Evolutionary conservation across 2,113 vertebrate genomes (phyloP), one percentile per base, ranked within the genome.

Genomic region (Nesospiza acunhae): DNA sequence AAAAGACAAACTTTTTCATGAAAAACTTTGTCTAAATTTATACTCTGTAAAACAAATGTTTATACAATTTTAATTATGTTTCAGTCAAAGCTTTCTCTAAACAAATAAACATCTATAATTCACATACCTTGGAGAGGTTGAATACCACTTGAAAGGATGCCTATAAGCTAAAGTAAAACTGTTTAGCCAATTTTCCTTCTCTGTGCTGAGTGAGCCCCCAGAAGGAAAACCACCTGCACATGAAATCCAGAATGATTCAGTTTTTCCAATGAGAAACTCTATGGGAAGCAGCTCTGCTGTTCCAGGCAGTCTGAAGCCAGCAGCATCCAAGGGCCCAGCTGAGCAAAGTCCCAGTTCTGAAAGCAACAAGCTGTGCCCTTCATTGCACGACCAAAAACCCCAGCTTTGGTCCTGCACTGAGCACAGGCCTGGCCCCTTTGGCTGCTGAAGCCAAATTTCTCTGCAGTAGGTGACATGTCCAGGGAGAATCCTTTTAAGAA

Each of bases 41-140:
- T 9, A 66, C 31, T 69, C 37, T 42, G 5, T 70, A 88, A 59
- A 27, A 63, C 14, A 90, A 92, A 86, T 56, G 41, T 90, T 91
- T 56, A 53, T 42, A 73, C 0, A 1, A 50, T 69, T 72, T 87
- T 66, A 84, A 93, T 92, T 88, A 37, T n/a, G 39, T 44, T 55
- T 81, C 59, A 84, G 68, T 47, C 55, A 52, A 35, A 15, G 21
- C 35, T 93, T 93, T 78, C 72, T 80, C 63, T 90, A 92, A 87
- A 80, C 76, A 94, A 95, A 90, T 28, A 88, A 93, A 81, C 1
- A 53, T 67, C 72, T 94, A 27, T 62, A 90, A 86, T 62, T 86
- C 37, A 62, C 37, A 62, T 35, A 86, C 50, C 28, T 85, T 80
- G 27, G 67, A 77, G 75, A 83, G 23, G 37, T 44, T 3, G 20